These are phyloP conservation scores for Tyria jacobaeae DNA, from an alignment of 2,888 invertebrate species.

Conservation along the genomic window DNA sequence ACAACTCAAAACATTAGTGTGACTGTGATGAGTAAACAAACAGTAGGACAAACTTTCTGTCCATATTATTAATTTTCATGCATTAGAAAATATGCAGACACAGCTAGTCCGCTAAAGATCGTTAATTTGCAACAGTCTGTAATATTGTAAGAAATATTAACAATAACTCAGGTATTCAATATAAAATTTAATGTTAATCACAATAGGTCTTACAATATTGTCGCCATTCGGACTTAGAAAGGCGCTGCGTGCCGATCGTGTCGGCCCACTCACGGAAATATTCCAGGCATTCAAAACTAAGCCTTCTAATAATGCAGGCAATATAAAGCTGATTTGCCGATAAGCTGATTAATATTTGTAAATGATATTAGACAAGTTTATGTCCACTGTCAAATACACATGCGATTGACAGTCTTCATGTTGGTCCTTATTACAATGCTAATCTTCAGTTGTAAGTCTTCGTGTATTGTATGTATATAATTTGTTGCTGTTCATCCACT, in stretches of 20 bases:
- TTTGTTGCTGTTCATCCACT: no score
- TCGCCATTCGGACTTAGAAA: conserved; percentile 38
- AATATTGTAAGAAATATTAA: neutral
- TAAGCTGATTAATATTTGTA: conserved; percentile 11
- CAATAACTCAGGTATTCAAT: neutral
- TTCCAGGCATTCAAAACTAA: conserved; percentile 54
- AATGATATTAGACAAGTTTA: neutral
- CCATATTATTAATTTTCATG: no score
- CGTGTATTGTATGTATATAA: no score
- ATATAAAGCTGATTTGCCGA: conserved; percentile 39
- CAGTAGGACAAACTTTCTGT: no score
- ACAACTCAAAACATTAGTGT: no score
- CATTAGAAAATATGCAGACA: no score
- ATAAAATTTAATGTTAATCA: neutral
- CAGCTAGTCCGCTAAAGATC: no score
- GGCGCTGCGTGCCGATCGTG: conserved; percentile 46
- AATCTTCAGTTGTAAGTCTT: no score
- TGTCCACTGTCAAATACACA: neutral
- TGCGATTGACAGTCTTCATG: no score
- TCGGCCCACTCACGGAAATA: conserved; percentile 56
- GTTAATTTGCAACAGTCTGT: no score
- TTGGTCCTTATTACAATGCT: no score
- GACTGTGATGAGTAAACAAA: no score
- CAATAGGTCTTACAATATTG: conserved; percentile 26
- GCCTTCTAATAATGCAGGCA: conserved; percentile 34